Conservation (phyloP, 2,113 vertebrate species). For the Tursiops truncatus region DNA sequence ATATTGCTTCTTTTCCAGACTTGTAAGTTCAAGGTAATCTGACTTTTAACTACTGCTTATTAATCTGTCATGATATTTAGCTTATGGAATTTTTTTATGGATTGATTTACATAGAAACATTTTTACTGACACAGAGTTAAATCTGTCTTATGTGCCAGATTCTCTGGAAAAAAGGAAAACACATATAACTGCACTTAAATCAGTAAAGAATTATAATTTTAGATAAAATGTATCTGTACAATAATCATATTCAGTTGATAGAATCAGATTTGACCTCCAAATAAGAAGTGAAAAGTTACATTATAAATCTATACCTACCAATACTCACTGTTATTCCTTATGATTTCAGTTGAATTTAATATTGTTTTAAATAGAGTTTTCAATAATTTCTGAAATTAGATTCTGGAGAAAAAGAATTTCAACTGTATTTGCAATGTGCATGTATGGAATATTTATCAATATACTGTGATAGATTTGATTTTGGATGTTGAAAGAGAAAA, state of each 20-base stretch:
- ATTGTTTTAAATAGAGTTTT: slow-evolving; percentile 74
- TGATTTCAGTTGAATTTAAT: slow-evolving; percentile 55
- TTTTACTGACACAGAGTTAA: slow-evolving; percentile 57
- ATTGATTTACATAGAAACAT: not conserved
- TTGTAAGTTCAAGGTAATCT: slow-evolving; percentile 48
- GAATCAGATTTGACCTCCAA: slow-evolving; percentile 64
- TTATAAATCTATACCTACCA: slow-evolving; percentile 65
- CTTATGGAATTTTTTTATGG: slow-evolving; percentile 9
- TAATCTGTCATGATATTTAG: slow-evolving; percentile 60
- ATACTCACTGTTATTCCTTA: slow-evolving; percentile 25
- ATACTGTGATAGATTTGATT: slow-evolving; percentile 71
- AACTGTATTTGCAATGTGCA: slow-evolving; percentile 62
- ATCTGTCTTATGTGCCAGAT: not conserved
- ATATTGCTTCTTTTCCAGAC: slow-evolving; percentile 33
- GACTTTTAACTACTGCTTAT: slow-evolving; percentile 37
- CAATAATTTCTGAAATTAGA: slow-evolving; percentile 77
- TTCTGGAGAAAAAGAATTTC: slow-evolving; percentile 66
- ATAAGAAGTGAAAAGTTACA: slow-evolving; percentile 67
- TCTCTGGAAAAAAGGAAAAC: not conserved
- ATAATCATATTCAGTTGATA: slow-evolving; percentile 48
- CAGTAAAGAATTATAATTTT: slow-evolving; percentile 58
- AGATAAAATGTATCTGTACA: slow-evolving; percentile 46
- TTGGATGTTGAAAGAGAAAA: slow-evolving; percentile 66
- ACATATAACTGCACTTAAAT: slow-evolving; percentile 26
- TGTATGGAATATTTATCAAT: slow-evolving; percentile 66